Evolutionary conservation across 2,888 invertebrate species (phyloP).

Genomic region (Dryobota labecula): DNA sequence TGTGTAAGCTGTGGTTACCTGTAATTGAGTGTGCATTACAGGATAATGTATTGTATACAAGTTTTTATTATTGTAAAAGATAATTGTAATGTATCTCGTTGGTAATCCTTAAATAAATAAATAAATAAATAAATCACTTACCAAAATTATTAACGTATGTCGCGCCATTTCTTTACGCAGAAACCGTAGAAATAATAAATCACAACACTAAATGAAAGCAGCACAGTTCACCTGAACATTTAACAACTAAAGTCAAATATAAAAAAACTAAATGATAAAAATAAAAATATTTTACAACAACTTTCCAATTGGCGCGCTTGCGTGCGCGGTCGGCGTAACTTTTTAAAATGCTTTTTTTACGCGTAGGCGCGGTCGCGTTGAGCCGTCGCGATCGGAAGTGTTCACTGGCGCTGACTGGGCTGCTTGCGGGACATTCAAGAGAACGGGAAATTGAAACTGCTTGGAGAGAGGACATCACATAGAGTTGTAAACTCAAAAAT

Average conservation of each 20-base stretch:
- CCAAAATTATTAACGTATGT: slow-evolving; percentile 71
- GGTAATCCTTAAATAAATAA: too few species aligned
- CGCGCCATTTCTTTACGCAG: slow-evolving; percentile 69
- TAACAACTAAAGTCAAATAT: slow-evolving; percentile 33
- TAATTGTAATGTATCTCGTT: too few species aligned
- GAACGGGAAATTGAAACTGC: slow-evolving; percentile 77
- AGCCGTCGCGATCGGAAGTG: slow-evolving; percentile 68
- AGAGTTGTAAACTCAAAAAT: slow-evolving; percentile 68
- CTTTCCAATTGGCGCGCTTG: slow-evolving; percentile 61
- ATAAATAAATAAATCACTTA: slow-evolving; percentile 64
- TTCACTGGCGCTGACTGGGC: slow-evolving; percentile 56
- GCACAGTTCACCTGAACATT: slow-evolving; percentile 72
- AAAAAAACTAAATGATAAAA: background rate
- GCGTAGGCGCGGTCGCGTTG: slow-evolving; percentile 63
- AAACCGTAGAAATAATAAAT: slow-evolving; percentile 56
- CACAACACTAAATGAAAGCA: slow-evolving; percentile 69
- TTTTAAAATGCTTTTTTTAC: slow-evolving; percentile 53
- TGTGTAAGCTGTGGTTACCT: too few species aligned
- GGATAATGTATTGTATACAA: too few species aligned
- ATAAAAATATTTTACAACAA: slow-evolving; percentile 45
- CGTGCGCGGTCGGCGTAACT: slow-evolving; percentile 46
- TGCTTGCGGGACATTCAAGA: slow-evolving; percentile 72
- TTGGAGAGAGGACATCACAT: slow-evolving; percentile 76
- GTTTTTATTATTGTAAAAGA: too few species aligned
- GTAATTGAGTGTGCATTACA: too few species aligned